Evolutionary conservation across 2,888 invertebrate genomes (phyloP), one percentile per base, ranked within the genome.

Genomic region (Agelastica alni): DNA sequence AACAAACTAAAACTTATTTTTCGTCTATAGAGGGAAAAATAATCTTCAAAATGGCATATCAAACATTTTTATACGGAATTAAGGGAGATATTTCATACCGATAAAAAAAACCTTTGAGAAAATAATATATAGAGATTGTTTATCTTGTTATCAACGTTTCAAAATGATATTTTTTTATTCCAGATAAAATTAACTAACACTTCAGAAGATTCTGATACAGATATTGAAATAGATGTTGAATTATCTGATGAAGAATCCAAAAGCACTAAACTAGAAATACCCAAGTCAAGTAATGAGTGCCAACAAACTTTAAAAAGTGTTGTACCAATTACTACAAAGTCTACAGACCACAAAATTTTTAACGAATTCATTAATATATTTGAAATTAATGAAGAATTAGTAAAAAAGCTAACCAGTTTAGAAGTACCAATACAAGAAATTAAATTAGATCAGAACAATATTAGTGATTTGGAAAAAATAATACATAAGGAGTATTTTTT

Each of bases 171-270:
- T 18, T 43, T 49, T 51, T 41, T 69, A 69, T 45, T 54, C 42
- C 58, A 76, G 75, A 68, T 76, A 7, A 75, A 74, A 68, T 72
- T 77, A 41, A 70, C 67, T 55, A 72, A 72, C 46, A 54, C 39
- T 1, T 71, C 73, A 59, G 69, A 71, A 51, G 70, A 71, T 37
- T 70, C 68, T 30, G 70, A 71, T 46, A 68, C 69, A 41, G 85
- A 85, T 62, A 77, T 83, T 60, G 85, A 85, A 53, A 76, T 85
- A 58, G 85, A 85, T 56, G 74, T 84, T 60, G 84, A 83, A 66
- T 81, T 82, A 64, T 80, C 80, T 41, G 76, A 72, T 57, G 80
- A 79, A 31, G 60, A 59, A 34, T 32, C 32, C 26, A 26, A 37
- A 16, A n/a, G 17, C n/a, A 48, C 30, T n/a, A 31, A 12, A 32